Evolutionary conservation across 2,113 vertebrate genomes (phyloP).

Genomic region (Corapipo altera): DNA sequence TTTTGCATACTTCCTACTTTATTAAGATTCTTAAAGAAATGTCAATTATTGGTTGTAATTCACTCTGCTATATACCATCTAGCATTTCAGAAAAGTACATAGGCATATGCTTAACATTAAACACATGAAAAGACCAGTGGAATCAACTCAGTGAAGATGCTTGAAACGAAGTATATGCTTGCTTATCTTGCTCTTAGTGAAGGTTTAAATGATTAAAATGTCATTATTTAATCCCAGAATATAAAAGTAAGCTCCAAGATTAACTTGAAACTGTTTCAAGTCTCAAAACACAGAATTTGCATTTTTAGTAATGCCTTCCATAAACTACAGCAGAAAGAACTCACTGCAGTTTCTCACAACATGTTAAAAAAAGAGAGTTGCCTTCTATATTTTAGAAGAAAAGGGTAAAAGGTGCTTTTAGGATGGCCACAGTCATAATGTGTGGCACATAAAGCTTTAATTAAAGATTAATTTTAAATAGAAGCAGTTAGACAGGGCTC

Average conservation of each 20-base stretch:
- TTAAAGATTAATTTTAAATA: background rate
- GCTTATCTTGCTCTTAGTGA: background rate
- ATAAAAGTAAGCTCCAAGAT: background rate
- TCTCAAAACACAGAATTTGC: conserved; percentile 1
- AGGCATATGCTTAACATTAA: background rate
- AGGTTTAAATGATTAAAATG: conserved; percentile 23
- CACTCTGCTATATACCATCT: conserved; percentile 1
- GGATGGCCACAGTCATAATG: background rate
- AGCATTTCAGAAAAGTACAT: background rate
- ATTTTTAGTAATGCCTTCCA: background rate
- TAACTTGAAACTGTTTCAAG: background rate
- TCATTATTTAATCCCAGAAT: conserved; percentile 1
- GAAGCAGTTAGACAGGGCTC: background rate
- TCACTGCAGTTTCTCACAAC: background rate
- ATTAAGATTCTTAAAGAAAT: conserved; percentile 33
- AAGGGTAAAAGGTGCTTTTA: background rate
- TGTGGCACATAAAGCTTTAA: background rate
- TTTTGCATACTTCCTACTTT: conserved; percentile 28
- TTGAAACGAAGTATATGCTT: background rate
- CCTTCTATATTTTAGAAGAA: background rate
- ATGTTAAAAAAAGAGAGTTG: background rate
- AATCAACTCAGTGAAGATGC: background rate
- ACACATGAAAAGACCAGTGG: background rate
- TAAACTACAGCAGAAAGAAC: background rate
- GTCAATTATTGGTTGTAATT: conserved; percentile 27